These are phyloP conservation scores for Drosophila acutilabella DNA, from an alignment of 2,888 invertebrate genomes.

Conservation along the genomic window DNA sequence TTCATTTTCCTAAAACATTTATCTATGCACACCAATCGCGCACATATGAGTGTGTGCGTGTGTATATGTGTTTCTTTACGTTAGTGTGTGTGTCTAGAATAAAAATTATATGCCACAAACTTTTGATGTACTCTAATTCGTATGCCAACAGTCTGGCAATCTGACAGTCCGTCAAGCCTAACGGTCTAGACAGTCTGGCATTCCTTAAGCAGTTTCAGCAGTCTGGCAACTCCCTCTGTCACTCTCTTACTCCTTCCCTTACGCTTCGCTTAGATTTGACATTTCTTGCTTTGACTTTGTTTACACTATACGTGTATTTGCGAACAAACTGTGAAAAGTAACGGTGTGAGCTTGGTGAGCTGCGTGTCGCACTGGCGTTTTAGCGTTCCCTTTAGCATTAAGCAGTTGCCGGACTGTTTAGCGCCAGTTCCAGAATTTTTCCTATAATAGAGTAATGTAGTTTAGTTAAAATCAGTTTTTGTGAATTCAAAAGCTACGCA, in stretches of 20 bases:
- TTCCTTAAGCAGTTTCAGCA: constrained; percentile 1
- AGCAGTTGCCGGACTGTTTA: neutral
- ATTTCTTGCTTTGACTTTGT: too few relatives aligned
- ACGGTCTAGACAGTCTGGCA: constrained; percentile 14
- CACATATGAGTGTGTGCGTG: constrained; percentile 6
- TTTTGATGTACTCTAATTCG: constrained; percentile 76
- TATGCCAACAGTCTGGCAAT: constrained; percentile 50
- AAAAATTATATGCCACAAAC: constrained; percentile 66
- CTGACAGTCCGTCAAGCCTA: constrained; percentile 12
- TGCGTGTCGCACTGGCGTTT: too few relatives aligned
- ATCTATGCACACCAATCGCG: constrained; percentile 59
- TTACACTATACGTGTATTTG: too few relatives aligned
- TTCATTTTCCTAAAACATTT: constrained; percentile 73
- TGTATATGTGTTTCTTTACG: neutral
- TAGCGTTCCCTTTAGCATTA: neutral
- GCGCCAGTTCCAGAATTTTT: too few relatives aligned
- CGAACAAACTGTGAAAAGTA: too few relatives aligned
- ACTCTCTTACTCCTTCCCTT: neutral
- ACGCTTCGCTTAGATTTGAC: too few relatives aligned
- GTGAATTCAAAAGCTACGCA: neutral
- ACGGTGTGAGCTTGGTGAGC: too few relatives aligned
- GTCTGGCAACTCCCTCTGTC: constrained; percentile 47
- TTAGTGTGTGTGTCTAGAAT: constrained; percentile 1
- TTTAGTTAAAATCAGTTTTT: too few relatives aligned
- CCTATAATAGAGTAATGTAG: too few relatives aligned